phyloP scores from a whole-genome alignment of 2,888 invertebrate genomes.

The Pseudococcus viburni region DNA sequence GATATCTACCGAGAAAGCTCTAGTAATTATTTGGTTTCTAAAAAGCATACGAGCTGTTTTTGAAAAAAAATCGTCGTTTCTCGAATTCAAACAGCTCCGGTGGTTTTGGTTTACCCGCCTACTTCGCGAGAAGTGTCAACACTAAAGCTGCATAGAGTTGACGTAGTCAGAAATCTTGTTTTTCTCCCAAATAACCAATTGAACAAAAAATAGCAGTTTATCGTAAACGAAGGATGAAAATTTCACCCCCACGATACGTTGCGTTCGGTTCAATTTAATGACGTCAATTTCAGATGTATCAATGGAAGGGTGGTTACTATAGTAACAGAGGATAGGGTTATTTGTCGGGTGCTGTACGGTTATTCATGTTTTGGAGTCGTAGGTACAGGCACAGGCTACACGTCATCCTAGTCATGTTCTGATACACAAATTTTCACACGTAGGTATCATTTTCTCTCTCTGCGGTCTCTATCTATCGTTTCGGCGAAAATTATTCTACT shows the following conservation, averaged over 20 bases:
- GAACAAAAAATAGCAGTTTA: constrained; percentile 1
- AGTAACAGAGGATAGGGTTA: constrained; percentile 38
- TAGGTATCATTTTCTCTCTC: neutral
- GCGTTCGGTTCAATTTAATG: constrained; percentile 59
- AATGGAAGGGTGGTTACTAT: constrained; percentile 63
- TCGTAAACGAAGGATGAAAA: constrained; percentile 30
- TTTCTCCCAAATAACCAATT: neutral
- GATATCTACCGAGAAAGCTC: neutral
- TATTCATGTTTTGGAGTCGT: constrained; percentile 27
- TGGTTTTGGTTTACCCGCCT: neutral
- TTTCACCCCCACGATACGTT: neutral
- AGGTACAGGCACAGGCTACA: neutral
- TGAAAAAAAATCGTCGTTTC: neutral
- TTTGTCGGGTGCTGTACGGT: constrained; percentile 21
- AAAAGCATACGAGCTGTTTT: neutral
- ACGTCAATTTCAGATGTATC: constrained; percentile 57
- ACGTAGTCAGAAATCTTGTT: neutral
- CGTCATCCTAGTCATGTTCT: constrained; percentile 7
- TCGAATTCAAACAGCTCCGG: neutral
- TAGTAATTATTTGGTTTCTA: neutral
- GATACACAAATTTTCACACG: constrained; percentile 9
- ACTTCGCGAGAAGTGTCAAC: constrained; percentile 12
- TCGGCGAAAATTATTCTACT: neutral
- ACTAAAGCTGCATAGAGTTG: neutral
- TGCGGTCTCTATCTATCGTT: neutral